A percentile compares a stretch with the other conserved stretches of the same genome.
Conservation (phyloP, 1,140 invertebrate species). For the Eciton burchellii region DNA sequence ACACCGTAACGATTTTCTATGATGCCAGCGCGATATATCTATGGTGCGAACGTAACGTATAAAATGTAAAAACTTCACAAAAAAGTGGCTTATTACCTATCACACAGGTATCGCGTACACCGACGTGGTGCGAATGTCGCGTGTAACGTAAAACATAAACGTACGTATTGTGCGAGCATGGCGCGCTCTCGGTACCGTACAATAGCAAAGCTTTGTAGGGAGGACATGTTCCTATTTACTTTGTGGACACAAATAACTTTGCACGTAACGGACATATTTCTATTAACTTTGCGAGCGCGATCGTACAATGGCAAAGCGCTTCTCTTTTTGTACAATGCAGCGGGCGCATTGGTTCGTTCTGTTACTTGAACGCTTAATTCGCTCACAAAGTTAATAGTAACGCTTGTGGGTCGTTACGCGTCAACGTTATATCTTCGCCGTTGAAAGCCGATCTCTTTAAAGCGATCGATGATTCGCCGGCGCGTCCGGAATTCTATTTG, state of each 20-base stretch:
- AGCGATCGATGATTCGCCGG: no score
- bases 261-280: no score
- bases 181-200: not conserved
- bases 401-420: not conserved
- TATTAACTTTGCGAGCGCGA: no score
- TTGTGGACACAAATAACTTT: no score
- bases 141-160: conserved; percentile 9
- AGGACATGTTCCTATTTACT: not conserved
- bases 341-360: no score
- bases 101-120: not conserved
- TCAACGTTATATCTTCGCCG: not conserved
- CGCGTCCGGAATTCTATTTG: no score
- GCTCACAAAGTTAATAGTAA: not conserved
- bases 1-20: not conserved
- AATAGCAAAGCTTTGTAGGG: not conserved
- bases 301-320: no score
- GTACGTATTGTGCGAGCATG: not conserved
- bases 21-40: not conserved
- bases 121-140: not conserved
- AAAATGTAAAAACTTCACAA: not conserved
- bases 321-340: no score
- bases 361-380: no score
- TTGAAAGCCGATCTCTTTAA: not conserved
- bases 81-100: not conserved
- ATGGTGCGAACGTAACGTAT: not conserved